Evolutionary conservation across 64 coral and sea anemone genomes (phyloP).

Genomic region (Porites lutea): DNA sequence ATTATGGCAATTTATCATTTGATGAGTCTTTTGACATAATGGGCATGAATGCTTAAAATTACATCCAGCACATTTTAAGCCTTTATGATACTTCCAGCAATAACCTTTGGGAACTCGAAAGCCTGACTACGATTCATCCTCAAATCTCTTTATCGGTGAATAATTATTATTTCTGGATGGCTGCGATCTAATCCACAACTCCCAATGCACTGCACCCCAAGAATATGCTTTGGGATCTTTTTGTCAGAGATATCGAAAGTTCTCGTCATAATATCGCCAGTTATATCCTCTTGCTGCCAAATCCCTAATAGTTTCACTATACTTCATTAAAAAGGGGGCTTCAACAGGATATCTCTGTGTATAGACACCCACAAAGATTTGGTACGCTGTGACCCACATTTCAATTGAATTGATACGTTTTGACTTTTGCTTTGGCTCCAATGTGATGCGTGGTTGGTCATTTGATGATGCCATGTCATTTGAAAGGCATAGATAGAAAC

Average conservation of each 20-base stretch:
- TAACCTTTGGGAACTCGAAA: constrained; percentile 11
- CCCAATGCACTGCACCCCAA: not conserved
- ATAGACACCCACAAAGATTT: constrained; percentile 36
- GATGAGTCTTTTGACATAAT: not conserved
- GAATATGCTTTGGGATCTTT: too few species aligned
- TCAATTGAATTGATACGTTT: constrained; percentile 22
- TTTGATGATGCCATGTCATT: too few species aligned
- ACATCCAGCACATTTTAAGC: constrained; percentile 12
- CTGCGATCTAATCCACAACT: constrained; percentile 5
- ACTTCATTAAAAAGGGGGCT: too few species aligned
- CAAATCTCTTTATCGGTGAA: not conserved
- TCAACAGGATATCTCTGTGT: not conserved
- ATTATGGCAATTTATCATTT: not conserved
- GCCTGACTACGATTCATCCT: not conserved
- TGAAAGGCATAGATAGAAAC: too few species aligned
- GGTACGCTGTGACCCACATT: constrained; percentile 43
- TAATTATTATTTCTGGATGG: not conserved
- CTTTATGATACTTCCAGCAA: constrained; percentile 31
- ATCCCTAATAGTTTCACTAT: constrained; percentile 21
- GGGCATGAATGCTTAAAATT: not conserved
- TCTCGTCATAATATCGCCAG: constrained; percentile 61
- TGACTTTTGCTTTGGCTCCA: constrained; percentile 3
- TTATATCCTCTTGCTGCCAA: constrained; percentile 53
- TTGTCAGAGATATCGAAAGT: constrained; percentile 8
- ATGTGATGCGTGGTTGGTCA: too few species aligned